These are phyloP conservation scores for Poecilia latipinna DNA, from an alignment of 2,113 vertebrate species.

Conservation along the genomic window DNA sequence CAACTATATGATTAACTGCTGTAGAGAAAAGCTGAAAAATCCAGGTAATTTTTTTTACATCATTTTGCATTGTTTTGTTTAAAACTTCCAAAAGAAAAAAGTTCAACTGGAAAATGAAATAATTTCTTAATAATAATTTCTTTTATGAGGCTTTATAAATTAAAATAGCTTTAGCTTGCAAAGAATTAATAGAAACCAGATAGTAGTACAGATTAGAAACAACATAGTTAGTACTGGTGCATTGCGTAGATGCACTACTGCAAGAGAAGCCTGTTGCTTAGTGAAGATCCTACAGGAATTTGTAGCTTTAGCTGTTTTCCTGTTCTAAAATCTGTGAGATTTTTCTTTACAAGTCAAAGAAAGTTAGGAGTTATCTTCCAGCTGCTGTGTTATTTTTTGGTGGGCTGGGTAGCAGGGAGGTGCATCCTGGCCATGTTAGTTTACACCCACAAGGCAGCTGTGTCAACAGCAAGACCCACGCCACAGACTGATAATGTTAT, in stretches of 20 bases:
- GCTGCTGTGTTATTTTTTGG: constrained; percentile 21
- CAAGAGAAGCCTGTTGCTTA: background rate
- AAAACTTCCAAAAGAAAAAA: background rate
- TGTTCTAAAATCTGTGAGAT: background rate
- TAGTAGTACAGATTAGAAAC: background rate
- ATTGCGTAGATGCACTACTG: background rate
- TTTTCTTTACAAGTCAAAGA: constrained; percentile 39
- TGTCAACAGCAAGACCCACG: constrained; percentile 59
- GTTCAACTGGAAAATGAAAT: too few relatives aligned
- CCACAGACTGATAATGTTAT: constrained; percentile 33
- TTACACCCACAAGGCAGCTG: constrained; percentile 68
- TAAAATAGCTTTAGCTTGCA: too few relatives aligned
- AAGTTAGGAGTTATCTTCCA: constrained; percentile 26
- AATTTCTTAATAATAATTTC: background rate
- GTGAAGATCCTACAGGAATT: background rate
- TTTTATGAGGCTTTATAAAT: too few relatives aligned
- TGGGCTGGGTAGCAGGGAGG: constrained; percentile 20
- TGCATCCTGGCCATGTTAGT: constrained; percentile 52
- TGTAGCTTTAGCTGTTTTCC: background rate
- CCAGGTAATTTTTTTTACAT: background rate
- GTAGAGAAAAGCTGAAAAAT: background rate
- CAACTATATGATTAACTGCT: too few relatives aligned
- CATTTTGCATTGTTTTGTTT: background rate
- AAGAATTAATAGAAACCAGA: background rate
- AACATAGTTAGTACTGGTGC: background rate